phyloP scores from a whole-genome alignment of 2,888 invertebrate genomes.

The Tenthredo amoena region DNA sequence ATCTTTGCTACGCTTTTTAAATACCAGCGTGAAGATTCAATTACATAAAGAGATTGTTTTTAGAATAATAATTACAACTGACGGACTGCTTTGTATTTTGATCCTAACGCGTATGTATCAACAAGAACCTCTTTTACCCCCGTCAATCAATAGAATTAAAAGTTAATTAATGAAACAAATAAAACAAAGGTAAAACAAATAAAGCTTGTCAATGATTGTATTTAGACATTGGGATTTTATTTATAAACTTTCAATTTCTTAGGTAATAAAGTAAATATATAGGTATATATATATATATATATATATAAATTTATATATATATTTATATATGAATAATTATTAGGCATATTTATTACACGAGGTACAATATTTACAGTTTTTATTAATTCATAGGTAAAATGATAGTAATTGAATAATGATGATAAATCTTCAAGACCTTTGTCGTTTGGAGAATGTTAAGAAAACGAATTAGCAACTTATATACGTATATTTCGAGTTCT shows the following conservation, averaged over 20 bases:
- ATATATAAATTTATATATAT: not conserved
- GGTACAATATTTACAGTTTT: slow-evolving; percentile 45
- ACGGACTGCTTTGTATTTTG: slow-evolving; percentile 18
- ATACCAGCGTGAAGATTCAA: not conserved
- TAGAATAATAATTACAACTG: slow-evolving; percentile 8
- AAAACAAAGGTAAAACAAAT: slow-evolving; percentile 72
- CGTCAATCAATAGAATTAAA: slow-evolving; percentile 70
- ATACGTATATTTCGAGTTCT: not conserved
- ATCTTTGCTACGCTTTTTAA: not conserved
- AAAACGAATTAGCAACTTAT: not conserved
- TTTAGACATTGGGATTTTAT: slow-evolving; percentile 55
- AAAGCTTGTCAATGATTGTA: slow-evolving; percentile 76
- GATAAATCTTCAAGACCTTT: not conserved
- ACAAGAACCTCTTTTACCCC: slow-evolving; percentile 30
- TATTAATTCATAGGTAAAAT: not conserved
- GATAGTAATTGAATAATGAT: not conserved
- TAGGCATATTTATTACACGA: slow-evolving; percentile 43
- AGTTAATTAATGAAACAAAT: slow-evolving; percentile 71
- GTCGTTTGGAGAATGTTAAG: not conserved
- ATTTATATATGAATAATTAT: slow-evolving; percentile 8
- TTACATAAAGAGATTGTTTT: not conserved
- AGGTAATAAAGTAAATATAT: slow-evolving; percentile 8
- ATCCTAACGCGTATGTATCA: not conserved
- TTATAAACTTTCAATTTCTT: slow-evolving; percentile 41
- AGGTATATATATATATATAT: not conserved